These are phyloP conservation scores for Dolichallabes microphthalmus DNA, from an alignment of 2,113 vertebrate species.

Conservation along the genomic window DNA sequence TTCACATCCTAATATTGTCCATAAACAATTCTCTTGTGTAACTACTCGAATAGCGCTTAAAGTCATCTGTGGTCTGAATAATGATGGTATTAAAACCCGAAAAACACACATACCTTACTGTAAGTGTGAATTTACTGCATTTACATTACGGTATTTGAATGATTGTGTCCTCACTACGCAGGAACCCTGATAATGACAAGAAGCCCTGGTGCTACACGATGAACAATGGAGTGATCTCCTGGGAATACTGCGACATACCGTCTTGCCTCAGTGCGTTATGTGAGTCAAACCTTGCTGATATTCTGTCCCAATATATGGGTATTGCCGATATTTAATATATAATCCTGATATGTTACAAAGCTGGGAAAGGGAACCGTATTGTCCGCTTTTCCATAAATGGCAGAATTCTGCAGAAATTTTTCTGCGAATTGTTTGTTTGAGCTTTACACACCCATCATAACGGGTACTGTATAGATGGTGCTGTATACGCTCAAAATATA, in stretches of 20 bases:
- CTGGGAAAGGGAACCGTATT: neutral
- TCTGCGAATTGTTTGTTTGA: neutral
- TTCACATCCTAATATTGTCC: neutral
- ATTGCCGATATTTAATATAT: neutral
- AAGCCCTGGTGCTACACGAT: constrained; percentile 89
- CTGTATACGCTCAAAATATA: neutral
- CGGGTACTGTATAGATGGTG: neutral
- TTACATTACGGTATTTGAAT: neutral
- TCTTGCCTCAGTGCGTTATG: constrained; percentile 65
- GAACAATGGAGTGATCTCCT: constrained; percentile 78
- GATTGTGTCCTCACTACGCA: constrained; percentile 59
- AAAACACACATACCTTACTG: too few species aligned
- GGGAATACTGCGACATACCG: constrained; percentile 83
- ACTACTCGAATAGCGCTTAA: too few species aligned
- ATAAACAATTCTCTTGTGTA: too few species aligned
- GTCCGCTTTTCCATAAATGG: neutral
- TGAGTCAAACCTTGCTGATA: constrained; percentile 56
- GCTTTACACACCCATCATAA: neutral
- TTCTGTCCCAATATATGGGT: neutral
- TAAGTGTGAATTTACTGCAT: too few species aligned
- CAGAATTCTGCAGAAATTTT: neutral
- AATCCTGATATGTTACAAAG: neutral
- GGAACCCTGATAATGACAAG: constrained; percentile 87
- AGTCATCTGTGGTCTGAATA: too few species aligned
- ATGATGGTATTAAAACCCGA: too few species aligned